Conservation (phyloP, 2,888 invertebrate species). For the Agrochola litura region DNA sequence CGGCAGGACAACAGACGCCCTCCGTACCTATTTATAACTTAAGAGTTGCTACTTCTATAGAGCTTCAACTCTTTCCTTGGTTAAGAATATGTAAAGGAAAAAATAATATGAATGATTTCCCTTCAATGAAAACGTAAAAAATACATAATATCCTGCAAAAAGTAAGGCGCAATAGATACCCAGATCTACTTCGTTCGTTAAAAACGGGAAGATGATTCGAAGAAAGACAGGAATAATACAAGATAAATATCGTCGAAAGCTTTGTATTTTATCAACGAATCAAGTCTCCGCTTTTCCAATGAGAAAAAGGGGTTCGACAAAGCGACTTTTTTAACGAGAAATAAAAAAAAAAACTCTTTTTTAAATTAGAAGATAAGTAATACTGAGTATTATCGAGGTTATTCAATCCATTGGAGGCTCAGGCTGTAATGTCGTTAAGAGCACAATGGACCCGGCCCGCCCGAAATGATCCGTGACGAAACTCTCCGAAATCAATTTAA, state of each 20-base stretch:
- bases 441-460: conserved; percentile 76
- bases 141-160: conserved; percentile 15
- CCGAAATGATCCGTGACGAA: conserved; percentile 85
- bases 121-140: conserved; percentile 12
- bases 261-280: conserved; percentile 81
- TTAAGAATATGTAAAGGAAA: not conserved
- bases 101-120: conserved; percentile 14
- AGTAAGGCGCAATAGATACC: conserved; percentile 50
- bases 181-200: conserved; percentile 60
- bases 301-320: conserved; percentile 76
- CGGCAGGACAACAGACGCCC: not conserved
- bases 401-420: conserved; percentile 77
- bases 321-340: conserved; percentile 75
- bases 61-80: not conserved
- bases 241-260: conserved; percentile 74
- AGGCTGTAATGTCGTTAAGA: conserved; percentile 82
- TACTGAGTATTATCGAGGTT: conserved; percentile 78
- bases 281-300: conserved; percentile 74
- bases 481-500: conserved; percentile 85
- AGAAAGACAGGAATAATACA: conserved; percentile 72
- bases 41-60: not conserved
- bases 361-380: conserved; percentile 77
- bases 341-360: conserved; percentile 70
- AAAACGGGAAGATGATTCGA: conserved; percentile 71
- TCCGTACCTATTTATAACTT: not conserved